Evolutionary conservation across 1,140 invertebrate species (phyloP), one percentile per base, ranked within the genome.

Genomic region (Drosophila ananassae): DNA sequence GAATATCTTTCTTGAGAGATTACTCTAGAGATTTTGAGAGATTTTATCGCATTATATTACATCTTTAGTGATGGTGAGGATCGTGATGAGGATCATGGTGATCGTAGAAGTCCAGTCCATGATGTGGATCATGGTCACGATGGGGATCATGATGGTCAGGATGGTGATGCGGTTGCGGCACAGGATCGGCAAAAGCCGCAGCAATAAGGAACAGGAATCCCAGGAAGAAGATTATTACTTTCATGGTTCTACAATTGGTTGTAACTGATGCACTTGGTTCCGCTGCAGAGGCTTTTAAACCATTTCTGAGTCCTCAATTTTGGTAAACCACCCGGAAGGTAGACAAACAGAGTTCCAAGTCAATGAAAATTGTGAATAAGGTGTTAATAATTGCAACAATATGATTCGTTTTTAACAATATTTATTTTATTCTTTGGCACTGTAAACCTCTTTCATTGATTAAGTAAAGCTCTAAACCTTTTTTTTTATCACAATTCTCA

Each of bases 391-490:
- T n/a, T 21, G 12, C 9, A 34, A 59, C 6, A 22, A 46, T 22
- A 46, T 46, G 17, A n/a, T 2, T 4, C 22, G 17, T 46, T 58
- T 47, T 4, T 58, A 47, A 24, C 17, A 9, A 25, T 48, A 66
- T 53, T 64, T 57, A 10, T 41, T 47, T 46, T n/a, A 53, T 55
- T 50, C 34, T 68, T 67, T 57, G 17, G 30, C 44, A 61, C 17
- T 47, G 50, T 55, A 63, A 79, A 47, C 41, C 4, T 46, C 41
- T 53, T 58, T 77, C 37, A 37, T 39, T 59, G 63, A 63, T 44
- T 77, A 69, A 67, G 48, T 89, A 89, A 89, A 87, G 83, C 83
- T 89, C 63, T 73, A 79, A 54, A 83, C 76, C 67, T 54, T 79
- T 37, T 34, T 32, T 34, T 37, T 79, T 89, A 89, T 89, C 83